Percentiles rank a stretch among this genome's conserved stretches.
These are phyloP conservation scores for Pherbina coryleti DNA, from an alignment of 2,888 invertebrate species.

Conservation along the genomic window DNA sequence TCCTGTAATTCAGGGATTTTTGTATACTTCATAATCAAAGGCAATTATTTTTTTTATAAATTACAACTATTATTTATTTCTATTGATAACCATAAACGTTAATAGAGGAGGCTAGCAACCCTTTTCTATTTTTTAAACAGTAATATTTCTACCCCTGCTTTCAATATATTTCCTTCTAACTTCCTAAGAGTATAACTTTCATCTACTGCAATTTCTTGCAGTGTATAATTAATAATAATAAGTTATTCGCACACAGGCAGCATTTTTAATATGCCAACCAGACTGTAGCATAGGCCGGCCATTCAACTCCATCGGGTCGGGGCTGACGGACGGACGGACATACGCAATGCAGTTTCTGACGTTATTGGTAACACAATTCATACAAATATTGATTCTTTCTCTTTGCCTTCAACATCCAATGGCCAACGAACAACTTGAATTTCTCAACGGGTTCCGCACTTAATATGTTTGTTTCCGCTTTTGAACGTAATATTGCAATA, in stretches of 20 bases:
- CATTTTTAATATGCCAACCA: neutral
- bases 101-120: no score
- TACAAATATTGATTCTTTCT: constrained; percentile 17
- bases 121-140: no score
- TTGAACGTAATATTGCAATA: constrained; percentile 13
- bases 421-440: neutral
- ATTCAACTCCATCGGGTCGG: neutral
- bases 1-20: no score
- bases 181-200: no score
- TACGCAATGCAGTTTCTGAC: neutral
- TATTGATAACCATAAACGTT: no score
- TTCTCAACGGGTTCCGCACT: neutral
- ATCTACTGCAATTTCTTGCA: neutral
- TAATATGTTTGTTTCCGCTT: constrained; percentile 21
- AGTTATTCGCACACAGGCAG: neutral
- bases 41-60: no score
- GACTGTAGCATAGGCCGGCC: no score
- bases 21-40: no score
- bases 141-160: no score
- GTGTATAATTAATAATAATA: constrained; percentile 24
- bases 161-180: no score
- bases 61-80: no score
- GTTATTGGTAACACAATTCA: no score
- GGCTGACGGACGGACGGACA: neutral
- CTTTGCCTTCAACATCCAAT: neutral